Base-by-base conservation (phyloP, 2,888 invertebrate species). In the Euplexia lucipara region DNA sequence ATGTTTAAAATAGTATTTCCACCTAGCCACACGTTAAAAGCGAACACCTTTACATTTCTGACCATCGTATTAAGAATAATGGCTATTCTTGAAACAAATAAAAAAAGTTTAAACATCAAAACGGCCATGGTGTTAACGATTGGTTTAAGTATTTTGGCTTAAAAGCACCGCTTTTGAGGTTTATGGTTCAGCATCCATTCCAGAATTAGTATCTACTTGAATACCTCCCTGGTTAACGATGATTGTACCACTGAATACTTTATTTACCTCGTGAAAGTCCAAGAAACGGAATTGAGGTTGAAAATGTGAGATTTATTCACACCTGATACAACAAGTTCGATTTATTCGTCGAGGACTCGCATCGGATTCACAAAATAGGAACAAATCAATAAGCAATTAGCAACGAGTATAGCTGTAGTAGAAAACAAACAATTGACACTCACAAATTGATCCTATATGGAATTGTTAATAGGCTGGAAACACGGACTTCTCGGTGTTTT, bases 371-470 rank as follows among this genome's bases (percentile, higher is more conserved):
- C 22, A 60, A 58, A 68, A 66, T 30, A 69, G 56, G 39, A 51
- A 39, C 45, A 63, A 66, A 77, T 64, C 77, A 58, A 69, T 53
- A 73, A 70, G 44, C 66, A 73, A 76, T 77, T 76, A 75, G 59
- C 44, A 37, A 30, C 35, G 22, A 14, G 22, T 16, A 54, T 35
- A 54, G 52, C 45, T 48, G 16, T 20, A 44, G 54, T 56, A 39
- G 44, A 56, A 75, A 74, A 70, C 59, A 64, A 70, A 70, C 59
- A 64, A 70, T 70, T 53, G 52, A 53, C 41, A 53, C 34, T 53
- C 59, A 51, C 60, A 75, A 70, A 75, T 70, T 53, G 44, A 64
- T 64, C 35, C 39, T 37, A 26, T 42, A 62, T 18, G 20, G 54
- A 67, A 56, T 52, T 61, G 61, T 61, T 42, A 73, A 60, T 63